Conservation (phyloP, 2,113 vertebrate genomes). For the Opisthocomus hoazin region DNA sequence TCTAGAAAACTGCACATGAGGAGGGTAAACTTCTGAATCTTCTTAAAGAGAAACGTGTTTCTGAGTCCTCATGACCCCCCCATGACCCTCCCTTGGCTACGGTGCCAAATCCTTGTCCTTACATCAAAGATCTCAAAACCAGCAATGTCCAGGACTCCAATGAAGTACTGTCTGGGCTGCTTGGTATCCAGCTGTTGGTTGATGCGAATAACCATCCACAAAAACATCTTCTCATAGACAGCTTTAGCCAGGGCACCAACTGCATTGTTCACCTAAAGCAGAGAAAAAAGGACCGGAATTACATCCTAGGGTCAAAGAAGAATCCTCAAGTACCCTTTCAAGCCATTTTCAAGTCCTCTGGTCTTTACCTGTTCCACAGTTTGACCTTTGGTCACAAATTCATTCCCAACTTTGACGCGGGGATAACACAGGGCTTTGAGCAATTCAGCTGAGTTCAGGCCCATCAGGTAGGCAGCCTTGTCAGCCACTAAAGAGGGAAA, state of each 20-base stretch:
- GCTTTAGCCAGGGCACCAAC: slow-evolving; percentile 80
- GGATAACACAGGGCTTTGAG: slow-evolving; percentile 83
- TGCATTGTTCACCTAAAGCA: slow-evolving; percentile 66
- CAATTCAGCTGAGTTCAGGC: slow-evolving; percentile 85
- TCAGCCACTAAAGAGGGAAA: slow-evolving; percentile 77
- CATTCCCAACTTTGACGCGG: slow-evolving; percentile 64
- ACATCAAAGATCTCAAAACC: slow-evolving; percentile 78
- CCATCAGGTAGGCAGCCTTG: slow-evolving; percentile 82
- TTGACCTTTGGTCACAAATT: slow-evolving; percentile 88
- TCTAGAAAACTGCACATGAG: neutral
- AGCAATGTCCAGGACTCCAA: slow-evolving; percentile 74
- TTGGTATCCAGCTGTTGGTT: slow-evolving; percentile 77
- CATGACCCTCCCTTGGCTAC: neutral
- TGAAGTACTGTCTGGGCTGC: slow-evolving; percentile 74
- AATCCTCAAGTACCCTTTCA: rapidly evolving
- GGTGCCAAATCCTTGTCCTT: neutral
- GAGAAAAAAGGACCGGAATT: neutral
- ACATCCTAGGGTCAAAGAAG: neutral
- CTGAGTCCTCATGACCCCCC: neutral
- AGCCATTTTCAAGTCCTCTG: neutral
- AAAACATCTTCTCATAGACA: slow-evolving; percentile 78
- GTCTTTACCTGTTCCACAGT: slow-evolving; percentile 80
- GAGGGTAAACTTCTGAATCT: neutral
- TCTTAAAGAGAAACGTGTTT: neutral
- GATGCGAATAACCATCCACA: slow-evolving; percentile 78